Conservation (phyloP, 2,888 invertebrate genomes). For the Dilophus febrilis region DNA sequence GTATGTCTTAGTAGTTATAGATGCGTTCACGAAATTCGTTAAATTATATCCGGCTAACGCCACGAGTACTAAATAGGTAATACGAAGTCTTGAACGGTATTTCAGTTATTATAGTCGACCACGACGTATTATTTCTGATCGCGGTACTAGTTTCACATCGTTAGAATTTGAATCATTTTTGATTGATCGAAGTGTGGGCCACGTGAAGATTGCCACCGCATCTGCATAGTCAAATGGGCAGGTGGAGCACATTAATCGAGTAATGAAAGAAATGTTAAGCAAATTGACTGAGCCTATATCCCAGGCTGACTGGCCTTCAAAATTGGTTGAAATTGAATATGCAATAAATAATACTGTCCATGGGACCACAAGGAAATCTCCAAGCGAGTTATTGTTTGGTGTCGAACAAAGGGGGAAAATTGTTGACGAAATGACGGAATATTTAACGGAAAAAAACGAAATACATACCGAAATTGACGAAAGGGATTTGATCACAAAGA, state of each 20-base stretch:
- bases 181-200: conserved; percentile 5
- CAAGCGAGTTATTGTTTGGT: conserved; percentile 16
- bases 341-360: conserved; percentile 11
- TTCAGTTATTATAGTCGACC: neutral
- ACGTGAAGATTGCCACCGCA: conserved; percentile 6
- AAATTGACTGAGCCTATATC: conserved; percentile 1
- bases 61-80: neutral
- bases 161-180: conserved; percentile 11
- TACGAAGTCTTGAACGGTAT: neutral
- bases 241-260: conserved; percentile 4
- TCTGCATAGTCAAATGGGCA: conserved; percentile 5
- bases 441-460: no score
- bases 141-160: conserved; percentile 12
- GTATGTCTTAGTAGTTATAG: neutral
- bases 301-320: conserved; percentile 1
- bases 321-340: conserved; percentile 1
- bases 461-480: no score
- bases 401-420: conserved; percentile 13
- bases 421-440: conserved; percentile 11
- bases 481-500: no score
- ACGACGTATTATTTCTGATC: conserved; percentile 10
- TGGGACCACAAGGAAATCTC: conserved; percentile 15
- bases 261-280: neutral
- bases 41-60: neutral
- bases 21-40: conserved; percentile 3